Conservation (phyloP, 2,113 vertebrate species). For the Noctilio leporinus region DNA sequence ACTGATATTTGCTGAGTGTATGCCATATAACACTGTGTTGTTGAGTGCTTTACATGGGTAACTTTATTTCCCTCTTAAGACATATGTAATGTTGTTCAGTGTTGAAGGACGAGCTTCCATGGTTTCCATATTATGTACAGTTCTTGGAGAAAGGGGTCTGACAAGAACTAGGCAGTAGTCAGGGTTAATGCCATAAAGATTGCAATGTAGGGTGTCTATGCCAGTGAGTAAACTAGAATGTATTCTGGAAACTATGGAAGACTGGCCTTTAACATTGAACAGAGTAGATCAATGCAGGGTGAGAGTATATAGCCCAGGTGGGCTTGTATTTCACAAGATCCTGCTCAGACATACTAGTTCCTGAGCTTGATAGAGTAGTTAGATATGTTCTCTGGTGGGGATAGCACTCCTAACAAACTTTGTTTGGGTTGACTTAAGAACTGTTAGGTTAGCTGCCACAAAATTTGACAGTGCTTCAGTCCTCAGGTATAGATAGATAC, state of each 20-base stretch:
- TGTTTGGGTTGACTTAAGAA: background rate
- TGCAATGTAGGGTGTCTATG: background rate
- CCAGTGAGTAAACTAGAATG: background rate
- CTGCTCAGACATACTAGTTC: background rate
- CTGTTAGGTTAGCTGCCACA: background rate
- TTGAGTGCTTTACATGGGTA: background rate
- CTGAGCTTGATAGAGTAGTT: background rate
- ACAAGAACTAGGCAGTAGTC: constrained; percentile 5
- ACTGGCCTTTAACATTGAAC: background rate
- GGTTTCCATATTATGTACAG: background rate
- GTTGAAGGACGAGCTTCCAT: too few species aligned
- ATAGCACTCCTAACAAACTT: background rate
- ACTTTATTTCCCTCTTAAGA: background rate
- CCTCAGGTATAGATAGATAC: background rate
- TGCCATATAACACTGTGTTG: background rate
- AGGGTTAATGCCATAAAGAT: background rate
- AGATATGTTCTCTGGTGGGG: background rate
- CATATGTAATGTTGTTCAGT: background rate
- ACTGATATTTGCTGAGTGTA: background rate
- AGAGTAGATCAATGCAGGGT: background rate
- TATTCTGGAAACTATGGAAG: background rate
- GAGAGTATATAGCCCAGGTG: background rate
- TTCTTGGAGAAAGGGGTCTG: background rate
- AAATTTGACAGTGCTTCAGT: background rate
- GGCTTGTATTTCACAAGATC: background rate